Conservation (phyloP, 1,140 invertebrate species). For the Patella vulgata region DNA sequence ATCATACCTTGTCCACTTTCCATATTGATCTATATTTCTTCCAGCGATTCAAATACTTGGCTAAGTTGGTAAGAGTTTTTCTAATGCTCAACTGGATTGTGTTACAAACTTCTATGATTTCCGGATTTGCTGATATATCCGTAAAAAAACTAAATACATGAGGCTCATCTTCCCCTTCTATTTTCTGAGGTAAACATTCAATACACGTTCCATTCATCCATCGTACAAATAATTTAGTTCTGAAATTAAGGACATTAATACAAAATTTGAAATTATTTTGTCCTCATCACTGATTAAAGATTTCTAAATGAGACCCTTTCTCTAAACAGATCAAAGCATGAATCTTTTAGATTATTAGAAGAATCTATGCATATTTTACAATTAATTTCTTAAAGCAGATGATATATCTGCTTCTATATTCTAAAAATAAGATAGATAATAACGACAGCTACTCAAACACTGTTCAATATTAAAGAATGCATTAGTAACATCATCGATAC, state of each 20-base stretch:
- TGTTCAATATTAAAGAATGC: no score
- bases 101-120: slow-evolving; percentile 76
- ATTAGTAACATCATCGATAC: no score
- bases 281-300: no score
- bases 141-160: slow-evolving; percentile 79
- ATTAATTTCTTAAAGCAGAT: no score
- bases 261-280: no score
- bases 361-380: no score
- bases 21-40: slow-evolving; percentile 82
- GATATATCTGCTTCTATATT: no score
- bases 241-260: no score
- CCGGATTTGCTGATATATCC: slow-evolving; percentile 76
- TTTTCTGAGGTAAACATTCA: slow-evolving; percentile 73
- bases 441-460: no score
- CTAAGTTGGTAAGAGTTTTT: slow-evolving; percentile 72
- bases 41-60: slow-evolving; percentile 79
- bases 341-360: no score
- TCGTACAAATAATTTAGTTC: slow-evolving; percentile 78
- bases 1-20: slow-evolving; percentile 78
- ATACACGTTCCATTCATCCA: slow-evolving; percentile 88
- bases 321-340: not conserved
- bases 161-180: slow-evolving; percentile 70
- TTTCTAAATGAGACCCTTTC: no score
- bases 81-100: slow-evolving; percentile 76
- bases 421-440: no score